Base-by-base conservation (phyloP, 2,888 invertebrate genomes). In the Sphaerophoria taeniata region DNA sequence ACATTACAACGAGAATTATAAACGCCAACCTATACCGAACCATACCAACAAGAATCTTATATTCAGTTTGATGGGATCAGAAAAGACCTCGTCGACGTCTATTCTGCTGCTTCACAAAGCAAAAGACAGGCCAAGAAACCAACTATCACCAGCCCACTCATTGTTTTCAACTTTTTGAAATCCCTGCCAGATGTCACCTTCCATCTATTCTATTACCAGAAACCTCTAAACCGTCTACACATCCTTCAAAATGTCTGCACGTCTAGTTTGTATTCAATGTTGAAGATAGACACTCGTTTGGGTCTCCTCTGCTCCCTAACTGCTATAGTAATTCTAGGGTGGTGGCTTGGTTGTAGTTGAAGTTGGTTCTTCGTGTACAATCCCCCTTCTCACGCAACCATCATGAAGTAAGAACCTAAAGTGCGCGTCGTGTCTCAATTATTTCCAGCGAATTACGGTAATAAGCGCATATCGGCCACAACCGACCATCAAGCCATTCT, bases 401-500 rank as follows among this genome's bases (percentile, higher is more conserved):
- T 12, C 51, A 39, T n/a, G 45, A 60, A 45, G 36, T 56, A 36
- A 56, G 83, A 74, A 83, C 83, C 71, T 71, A 49, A 74, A 80
- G 84, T 80, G 76, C 85, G 85, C 85, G 85, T 85, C 85, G 85
- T 85, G 85, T 85, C 85, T 85, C 85, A 85, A 85, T 85, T 85
- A 85, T 85, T 85, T 85, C 85, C 81, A 85, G 85, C 85, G 85
- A 85, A 85, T 85, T 85, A 85, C 85, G 85, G 85, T 85, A 85
- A 85, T 85, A 85, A 85, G 85, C 85, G 85, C 85, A 85, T 85
- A 85, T 85, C 85, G 81, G 70, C 72, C 85, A 33, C 51, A 31
- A 58, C 34, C 58, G 36, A 58, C 14, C 16, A 60, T 78, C 63
- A 51, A 43, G 53, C 16, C 43, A 70, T 1, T 24, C 24, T 24